A percentile compares a stretch with the other conserved stretches of the same genome.
These are phyloP conservation scores for Ondatra zibethicus DNA, from an alignment of 2,113 vertebrate genomes.

Conservation along the genomic window DNA sequence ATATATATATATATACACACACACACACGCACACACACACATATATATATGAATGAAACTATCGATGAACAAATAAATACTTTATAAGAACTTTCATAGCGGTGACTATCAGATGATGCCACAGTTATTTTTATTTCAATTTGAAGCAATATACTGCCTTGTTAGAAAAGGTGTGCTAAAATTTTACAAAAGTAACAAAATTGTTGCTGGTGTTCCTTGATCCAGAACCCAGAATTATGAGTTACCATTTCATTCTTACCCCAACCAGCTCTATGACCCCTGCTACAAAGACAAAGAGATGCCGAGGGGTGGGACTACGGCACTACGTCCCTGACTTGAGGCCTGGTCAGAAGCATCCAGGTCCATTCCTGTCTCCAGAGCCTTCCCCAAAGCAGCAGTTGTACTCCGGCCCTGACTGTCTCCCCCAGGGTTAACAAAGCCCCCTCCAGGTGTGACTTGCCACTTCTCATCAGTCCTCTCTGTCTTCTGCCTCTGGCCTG, in stretches of 20 bases:
- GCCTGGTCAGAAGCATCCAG: not conserved
- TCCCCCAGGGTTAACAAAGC: not conserved
- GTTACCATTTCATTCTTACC: not conserved
- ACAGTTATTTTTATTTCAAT: not conserved
- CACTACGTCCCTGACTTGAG: not conserved
- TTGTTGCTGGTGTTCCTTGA: not conserved
- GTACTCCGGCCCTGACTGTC: not conserved
- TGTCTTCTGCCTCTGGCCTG: not conserved
- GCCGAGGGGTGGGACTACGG: not conserved
- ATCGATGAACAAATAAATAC: not conserved
- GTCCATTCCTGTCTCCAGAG: not conserved
- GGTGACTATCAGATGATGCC: not conserved
- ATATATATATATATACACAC: too few relatives aligned
- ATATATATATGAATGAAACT: not conserved
- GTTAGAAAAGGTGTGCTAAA: not conserved
- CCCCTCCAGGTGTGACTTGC: not conserved
- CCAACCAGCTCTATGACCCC: not conserved
- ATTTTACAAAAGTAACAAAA: not conserved
- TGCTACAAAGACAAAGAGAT: not conserved
- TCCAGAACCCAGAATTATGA: not conserved
- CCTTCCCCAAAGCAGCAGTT: not conserved
- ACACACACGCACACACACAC: too few relatives aligned
- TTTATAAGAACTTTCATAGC: not conserved
- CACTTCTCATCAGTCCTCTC: not conserved
- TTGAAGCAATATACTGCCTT: too few relatives aligned